Evolutionary conservation across 2,113 vertebrate genomes (phyloP).

Genomic region (Peromyscus leucopus): DNA sequence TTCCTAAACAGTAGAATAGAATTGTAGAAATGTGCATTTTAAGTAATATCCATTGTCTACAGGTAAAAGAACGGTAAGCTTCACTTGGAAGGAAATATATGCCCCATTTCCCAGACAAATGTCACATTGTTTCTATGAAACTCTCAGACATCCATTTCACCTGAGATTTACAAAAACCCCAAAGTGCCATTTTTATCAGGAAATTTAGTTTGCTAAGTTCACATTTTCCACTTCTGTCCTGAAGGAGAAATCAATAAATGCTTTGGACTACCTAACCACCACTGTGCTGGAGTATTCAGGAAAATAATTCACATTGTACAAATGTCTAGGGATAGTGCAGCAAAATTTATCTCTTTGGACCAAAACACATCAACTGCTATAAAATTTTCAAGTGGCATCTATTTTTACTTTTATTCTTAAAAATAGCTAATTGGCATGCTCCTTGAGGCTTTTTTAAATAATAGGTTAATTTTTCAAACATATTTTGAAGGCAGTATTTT

Average conservation of each 20-base stretch:
- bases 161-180: not conserved
- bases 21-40: not conserved
- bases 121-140: not conserved
- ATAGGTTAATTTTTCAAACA: constrained; percentile 29
- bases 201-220: not conserved
- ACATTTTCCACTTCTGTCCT: not conserved
- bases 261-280: not conserved
- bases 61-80: not conserved
- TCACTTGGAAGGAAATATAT: not conserved
- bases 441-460: not conserved
- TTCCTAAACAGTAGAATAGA: not conserved
- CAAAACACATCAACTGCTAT: constrained; percentile 1
- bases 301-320: not conserved
- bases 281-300: not conserved
- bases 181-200: not conserved
- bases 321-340: not conserved
- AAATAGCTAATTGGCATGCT: constrained; percentile 49
- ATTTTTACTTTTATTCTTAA: constrained; percentile 60
- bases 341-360: constrained; percentile 45
- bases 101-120: not conserved
- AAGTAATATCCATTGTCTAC: not conserved
- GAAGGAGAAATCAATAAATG: constrained; percentile 42
- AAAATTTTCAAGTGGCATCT: constrained; percentile 14
- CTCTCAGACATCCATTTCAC: not conserved
- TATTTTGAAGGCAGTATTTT: constrained; percentile 28